phyloP scores from a whole-genome alignment of 2,113 vertebrate species.

The Fregetta grallaria region DNA sequence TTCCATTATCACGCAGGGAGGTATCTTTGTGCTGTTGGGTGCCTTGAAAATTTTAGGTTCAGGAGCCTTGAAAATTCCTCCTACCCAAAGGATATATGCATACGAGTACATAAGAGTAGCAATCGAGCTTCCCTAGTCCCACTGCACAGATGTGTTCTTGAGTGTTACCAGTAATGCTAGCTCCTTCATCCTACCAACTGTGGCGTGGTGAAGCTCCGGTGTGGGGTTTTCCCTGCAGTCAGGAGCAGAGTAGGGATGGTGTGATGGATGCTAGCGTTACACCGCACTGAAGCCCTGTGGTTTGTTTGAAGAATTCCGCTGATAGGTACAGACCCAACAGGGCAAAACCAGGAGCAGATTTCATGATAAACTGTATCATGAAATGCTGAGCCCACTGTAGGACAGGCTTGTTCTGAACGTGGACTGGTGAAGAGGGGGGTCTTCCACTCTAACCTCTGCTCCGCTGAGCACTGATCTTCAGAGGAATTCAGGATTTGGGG shows the following conservation, averaged over 20 bases:
- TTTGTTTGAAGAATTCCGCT: background rate
- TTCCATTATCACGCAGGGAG: background rate
- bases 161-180: background rate
- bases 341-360: background rate
- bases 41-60: too few relatives aligned
- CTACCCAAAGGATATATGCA: background rate
- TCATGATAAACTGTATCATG: background rate
- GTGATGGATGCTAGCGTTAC: background rate
- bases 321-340: background rate
- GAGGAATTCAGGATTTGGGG: background rate
- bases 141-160: background rate
- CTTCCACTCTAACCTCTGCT: background rate
- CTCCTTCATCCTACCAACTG: background rate
- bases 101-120: fast-evolving
- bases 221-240: background rate
- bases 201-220: background rate
- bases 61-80: background rate
- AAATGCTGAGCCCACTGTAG: background rate
- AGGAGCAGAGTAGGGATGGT: background rate
- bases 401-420: background rate
- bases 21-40: background rate
- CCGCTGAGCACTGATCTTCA: background rate
- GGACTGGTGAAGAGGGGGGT: background rate
- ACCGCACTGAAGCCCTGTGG: background rate
- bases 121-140: background rate